Evolutionary conservation across 2,797 vertebrate genomes (phyloP).

Genomic region (Jordanella pulchra): DNA sequence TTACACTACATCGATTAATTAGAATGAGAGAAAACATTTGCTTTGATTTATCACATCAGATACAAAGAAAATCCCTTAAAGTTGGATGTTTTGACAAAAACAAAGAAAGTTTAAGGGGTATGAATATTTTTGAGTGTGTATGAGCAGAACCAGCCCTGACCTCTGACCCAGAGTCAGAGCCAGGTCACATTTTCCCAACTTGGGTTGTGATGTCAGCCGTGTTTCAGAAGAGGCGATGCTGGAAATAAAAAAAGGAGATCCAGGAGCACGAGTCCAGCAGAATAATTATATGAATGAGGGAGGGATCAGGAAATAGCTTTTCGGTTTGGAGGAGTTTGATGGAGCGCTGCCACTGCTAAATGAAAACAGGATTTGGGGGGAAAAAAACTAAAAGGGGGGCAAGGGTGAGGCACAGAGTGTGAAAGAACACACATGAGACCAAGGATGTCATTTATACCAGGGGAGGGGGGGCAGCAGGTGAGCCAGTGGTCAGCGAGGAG

Average conservation of each 20-base stretch:
- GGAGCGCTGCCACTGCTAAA: constrained; percentile 79
- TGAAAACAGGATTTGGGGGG: constrained; percentile 75
- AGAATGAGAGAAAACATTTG: too few species aligned
- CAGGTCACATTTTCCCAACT: constrained; percentile 49
- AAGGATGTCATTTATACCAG: constrained; percentile 20
- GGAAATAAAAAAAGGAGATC: constrained; percentile 55
- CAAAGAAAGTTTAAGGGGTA: constrained; percentile 1
- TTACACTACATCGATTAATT: too few species aligned
- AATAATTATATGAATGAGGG: constrained; percentile 82
- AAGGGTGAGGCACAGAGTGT: constrained; percentile 18
- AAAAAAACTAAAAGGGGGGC: constrained; percentile 9
- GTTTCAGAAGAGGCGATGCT: constrained; percentile 66
- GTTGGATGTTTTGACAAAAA: background rate
- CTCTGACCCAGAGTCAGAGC: constrained; percentile 44
- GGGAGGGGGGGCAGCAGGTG: constrained; percentile 39
- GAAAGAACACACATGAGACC: constrained; percentile 39
- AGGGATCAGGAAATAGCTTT: constrained; percentile 82
- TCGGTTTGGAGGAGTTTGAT: constrained; percentile 76
- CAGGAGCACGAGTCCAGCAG: constrained; percentile 62
- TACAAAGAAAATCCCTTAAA: background rate
- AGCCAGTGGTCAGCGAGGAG: constrained; percentile 63
- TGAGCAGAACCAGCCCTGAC: constrained; percentile 40
- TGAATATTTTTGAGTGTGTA: background rate
- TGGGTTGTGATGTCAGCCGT: constrained; percentile 72
- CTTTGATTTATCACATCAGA: background rate